Evolutionary conservation across 2,113 vertebrate genomes (phyloP), one percentile per base, ranked within the genome.

Genomic region (Trinectes maculatus): DNA sequence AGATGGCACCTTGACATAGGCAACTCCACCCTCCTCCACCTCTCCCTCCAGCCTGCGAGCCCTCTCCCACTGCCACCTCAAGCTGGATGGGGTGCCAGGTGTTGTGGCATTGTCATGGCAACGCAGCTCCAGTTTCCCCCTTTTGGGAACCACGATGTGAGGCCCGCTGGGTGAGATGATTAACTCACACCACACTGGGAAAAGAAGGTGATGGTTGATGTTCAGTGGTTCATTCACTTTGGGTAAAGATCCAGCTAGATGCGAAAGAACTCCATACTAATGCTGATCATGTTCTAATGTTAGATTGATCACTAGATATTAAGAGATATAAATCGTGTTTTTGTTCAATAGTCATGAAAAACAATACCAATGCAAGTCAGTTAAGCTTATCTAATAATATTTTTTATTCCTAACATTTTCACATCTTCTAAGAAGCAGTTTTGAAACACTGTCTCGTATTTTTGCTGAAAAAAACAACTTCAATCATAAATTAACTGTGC

Each of bases 41-140:
- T 90, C 87, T 8, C 85, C 90, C 18, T 92, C 92, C 31, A 90
- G 68, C 64, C 89, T 72, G 44, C 90, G 87, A 48, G 71, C 53
- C 55, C 86, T 87, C 49, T 91, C 91, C 58, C 85, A 57, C 67
- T 87, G 79, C 92, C 92, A 93, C 49, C 67, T 87, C 71, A 93
- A 31, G 18, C 28, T 57, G 24, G 66, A 68, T 0, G 25, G 66
- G 42, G 39, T 0, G 0, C 67, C 66, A 52, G 74, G 51, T 0
- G 5, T 26, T 6, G 76, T 76, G 39, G 46, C 43, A 28, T 90
- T 78, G 63, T 92, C 91, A 62, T 77, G 77, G 67, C 92, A 93
- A 48, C 53, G 77, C 29, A 93, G 85, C 74, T 92, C 83, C 57
- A 93, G 74, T 56, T 71, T 88, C 15, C 80, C 84, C 34, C 73